A percentile compares a stretch with the other conserved stretches of the same genome.
phyloP scores from a whole-genome alignment of 1,140 invertebrate species.

The Cheumatopsyche charites region DNA sequence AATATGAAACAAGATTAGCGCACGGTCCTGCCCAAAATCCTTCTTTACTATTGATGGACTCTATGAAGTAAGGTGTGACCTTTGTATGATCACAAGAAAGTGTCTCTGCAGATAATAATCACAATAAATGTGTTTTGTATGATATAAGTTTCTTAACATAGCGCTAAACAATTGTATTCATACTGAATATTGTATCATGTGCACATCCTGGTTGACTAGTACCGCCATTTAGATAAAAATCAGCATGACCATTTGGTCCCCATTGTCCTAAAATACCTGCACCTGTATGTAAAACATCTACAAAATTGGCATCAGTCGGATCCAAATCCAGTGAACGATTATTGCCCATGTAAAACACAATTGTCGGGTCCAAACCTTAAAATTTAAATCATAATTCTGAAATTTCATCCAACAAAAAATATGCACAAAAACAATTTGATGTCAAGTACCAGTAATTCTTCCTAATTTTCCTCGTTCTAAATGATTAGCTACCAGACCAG shows the following conservation, averaged over 20 bases:
- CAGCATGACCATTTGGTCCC: constrained; percentile 85
- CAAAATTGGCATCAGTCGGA: constrained; percentile 82
- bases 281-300: constrained; percentile 88
- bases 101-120: constrained; percentile 67
- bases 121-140: too few species aligned
- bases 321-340: constrained; percentile 84
- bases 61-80: constrained; percentile 86
- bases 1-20: constrained; percentile 77
- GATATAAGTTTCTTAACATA: constrained; percentile 8
- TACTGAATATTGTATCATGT: constrained; percentile 78
- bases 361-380: constrained; percentile 81
- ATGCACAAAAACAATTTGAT: neutral
- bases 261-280: constrained; percentile 83
- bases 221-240: constrained; percentile 90
- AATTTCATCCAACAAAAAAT: constrained; percentile 4
- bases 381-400: constrained; percentile 31
- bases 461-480: constrained; percentile 73
- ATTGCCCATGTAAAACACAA: constrained; percentile 79
- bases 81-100: constrained; percentile 86
- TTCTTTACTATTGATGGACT: constrained; percentile 76
- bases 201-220: constrained; percentile 86
- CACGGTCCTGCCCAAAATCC: constrained; percentile 86
- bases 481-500: constrained; percentile 80
- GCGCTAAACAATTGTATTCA: constrained; percentile 52
- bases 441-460: constrained; percentile 74